Base-by-base conservation (phyloP, 1,140 invertebrate species). In the Drosophila parvula region DNA sequence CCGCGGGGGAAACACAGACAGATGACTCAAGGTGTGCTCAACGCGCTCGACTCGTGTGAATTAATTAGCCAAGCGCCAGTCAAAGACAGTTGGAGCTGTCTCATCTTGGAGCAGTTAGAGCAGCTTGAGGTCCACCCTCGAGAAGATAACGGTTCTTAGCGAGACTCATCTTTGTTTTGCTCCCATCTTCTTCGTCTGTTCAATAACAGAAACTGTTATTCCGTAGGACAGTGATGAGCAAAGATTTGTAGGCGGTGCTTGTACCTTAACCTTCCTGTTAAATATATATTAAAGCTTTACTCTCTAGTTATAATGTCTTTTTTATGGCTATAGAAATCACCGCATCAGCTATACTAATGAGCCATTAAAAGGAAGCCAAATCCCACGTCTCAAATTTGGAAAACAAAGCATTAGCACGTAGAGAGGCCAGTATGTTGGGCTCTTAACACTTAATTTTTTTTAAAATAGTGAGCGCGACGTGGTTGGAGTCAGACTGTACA, bases 41-140 rank as follows among this genome's bases (percentile, higher is more conserved):
- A 65, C 16, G 30, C 18, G 45, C 36, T 50, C 16, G 36, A 43
- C 16, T 48, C 41, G 55, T 71, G 45, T 40, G 30, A 48, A 48
- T 59, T 71, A 73, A 73, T 73, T 73, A 73, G 65, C 69, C 38
- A 14, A 69, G 51, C 65, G 47, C 14, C 38, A 32, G 36, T 16
- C n/a, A 16, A 18, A 47, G 32, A 28, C 38, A 32, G 36, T 14
- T n/a, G 27, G 28, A 47, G 32, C 36, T 40, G 40, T 44, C 14
- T 9, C n/a, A 30, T 1, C 22, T 22, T 22, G 22, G 22, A 22
- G 22, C 3, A 22, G 4, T 16, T 27, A 10, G 5, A 27, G n/a
- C 3, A 44, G 38, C 16, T 14, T 0, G 12, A 22, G 59, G 64
- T 28, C 36, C 22, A 16, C 59, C n/a, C n/a, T 12, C 51, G 10